Conservation (phyloP, 2,888 invertebrate species). For the Pollenia griseotomentosa region DNA sequence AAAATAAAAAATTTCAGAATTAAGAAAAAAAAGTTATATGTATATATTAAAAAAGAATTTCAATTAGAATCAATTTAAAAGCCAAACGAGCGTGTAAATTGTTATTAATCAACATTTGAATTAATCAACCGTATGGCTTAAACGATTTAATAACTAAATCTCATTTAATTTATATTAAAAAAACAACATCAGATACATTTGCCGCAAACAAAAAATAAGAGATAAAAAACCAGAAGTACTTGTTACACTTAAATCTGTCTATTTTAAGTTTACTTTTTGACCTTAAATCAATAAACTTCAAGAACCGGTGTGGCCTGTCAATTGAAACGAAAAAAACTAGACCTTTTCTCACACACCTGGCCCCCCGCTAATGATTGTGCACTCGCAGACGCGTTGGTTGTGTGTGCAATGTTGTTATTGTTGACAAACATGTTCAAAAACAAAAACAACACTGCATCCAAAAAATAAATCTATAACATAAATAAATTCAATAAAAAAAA, state of each 20-base stretch:
- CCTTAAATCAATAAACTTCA: constrained; percentile 57
- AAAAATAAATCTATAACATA: constrained; percentile 26
- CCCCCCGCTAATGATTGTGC: neutral
- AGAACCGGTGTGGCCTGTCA: constrained; percentile 67
- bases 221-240: constrained; percentile 65
- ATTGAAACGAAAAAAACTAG: constrained; percentile 8
- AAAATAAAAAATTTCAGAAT: constrained; percentile 1
- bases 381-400: neutral
- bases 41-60: no score
- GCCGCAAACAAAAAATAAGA: neutral
- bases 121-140: constrained; percentile 3
- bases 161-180: constrained; percentile 39
- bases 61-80: constrained; percentile 42
- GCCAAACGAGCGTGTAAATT: constrained; percentile 35
- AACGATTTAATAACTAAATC: neutral
- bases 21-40: neutral
- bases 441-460: neutral
- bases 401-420: neutral
- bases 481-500: neutral
- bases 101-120: constrained; percentile 28
- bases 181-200: neutral
- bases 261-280: constrained; percentile 39
- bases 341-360: neutral
- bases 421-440: constrained; percentile 4
- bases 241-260: constrained; percentile 48